These are phyloP conservation scores for Drosophila carrolli DNA, from an alignment of 1,140 invertebrate species.

Conservation along the genomic window DNA sequence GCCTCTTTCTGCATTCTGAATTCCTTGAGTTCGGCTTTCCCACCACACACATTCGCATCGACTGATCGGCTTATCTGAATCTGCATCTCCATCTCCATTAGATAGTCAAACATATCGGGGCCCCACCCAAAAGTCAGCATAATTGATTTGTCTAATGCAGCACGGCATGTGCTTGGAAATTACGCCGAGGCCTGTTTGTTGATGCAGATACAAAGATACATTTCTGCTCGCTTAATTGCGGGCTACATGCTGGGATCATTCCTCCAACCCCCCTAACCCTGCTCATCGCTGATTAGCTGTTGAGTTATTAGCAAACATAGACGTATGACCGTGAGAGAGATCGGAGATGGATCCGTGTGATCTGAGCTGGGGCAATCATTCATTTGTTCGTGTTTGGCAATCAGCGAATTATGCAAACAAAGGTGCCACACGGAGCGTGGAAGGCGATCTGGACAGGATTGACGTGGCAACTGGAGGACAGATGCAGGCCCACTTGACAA, in stretches of 20 bases:
- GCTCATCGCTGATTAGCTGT: constrained; percentile 69
- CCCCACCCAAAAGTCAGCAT: constrained; percentile 58
- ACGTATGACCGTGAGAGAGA: constrained; percentile 46
- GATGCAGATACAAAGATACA: constrained; percentile 68
- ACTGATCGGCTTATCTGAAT: constrained; percentile 29
- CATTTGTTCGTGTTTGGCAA: constrained; percentile 73
- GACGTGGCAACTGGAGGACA: constrained; percentile 28
- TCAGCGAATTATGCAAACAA: constrained; percentile 73
- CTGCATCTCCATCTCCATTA: constrained; percentile 45
- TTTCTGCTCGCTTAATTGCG: constrained; percentile 78
- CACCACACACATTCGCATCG: constrained; percentile 1
- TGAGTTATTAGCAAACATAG: constrained; percentile 81
- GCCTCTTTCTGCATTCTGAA: constrained; percentile 14
- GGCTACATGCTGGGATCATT: constrained; percentile 59
- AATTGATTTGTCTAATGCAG: constrained; percentile 79
- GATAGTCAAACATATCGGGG: constrained; percentile 31
- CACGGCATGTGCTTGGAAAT: constrained; percentile 49
- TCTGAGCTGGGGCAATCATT: constrained; percentile 64
- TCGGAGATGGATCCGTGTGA: constrained; percentile 38
- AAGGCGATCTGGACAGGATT: constrained; percentile 71
- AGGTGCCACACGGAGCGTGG: constrained; percentile 77
- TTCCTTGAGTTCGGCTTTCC: constrained; percentile 1
- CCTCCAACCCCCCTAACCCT: no score
- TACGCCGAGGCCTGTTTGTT: constrained; percentile 56
- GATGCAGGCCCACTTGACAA: constrained; percentile 65